Evolutionary conservation across 2,888 invertebrate genomes (phyloP).

Genomic region (Diogma glabrata): DNA sequence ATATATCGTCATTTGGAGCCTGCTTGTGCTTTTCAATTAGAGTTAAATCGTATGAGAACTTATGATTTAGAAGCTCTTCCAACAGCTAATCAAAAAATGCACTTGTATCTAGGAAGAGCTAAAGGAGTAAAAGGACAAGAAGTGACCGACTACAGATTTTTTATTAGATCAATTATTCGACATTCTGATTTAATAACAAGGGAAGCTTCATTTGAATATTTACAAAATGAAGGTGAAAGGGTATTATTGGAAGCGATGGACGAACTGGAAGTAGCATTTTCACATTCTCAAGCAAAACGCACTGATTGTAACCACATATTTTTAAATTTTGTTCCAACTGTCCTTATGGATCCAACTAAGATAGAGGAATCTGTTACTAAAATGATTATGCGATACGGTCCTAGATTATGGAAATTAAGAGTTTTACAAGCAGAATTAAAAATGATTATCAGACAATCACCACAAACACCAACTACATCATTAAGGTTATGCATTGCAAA

Average conservation of each 20-base stretch:
- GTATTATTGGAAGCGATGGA: slow-evolving; percentile 95
- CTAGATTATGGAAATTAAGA: slow-evolving; percentile 86
- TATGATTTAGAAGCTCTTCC: slow-evolving; percentile 92
- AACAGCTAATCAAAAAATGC: slow-evolving; percentile 97
- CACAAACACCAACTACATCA: slow-evolving; percentile 69
- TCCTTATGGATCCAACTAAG: slow-evolving; percentile 93
- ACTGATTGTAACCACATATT: slow-evolving; percentile 99
- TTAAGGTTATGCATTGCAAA: slow-evolving; percentile 89
- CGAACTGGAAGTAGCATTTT: slow-evolving; percentile 93
- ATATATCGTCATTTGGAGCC: slow-evolving; percentile 97
- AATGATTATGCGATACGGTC: slow-evolving; percentile 95
- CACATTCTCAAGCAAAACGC: slow-evolving; percentile 78
- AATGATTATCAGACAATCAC: slow-evolving; percentile 77
- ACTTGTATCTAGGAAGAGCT: slow-evolving; percentile 88
- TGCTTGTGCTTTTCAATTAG: slow-evolving; percentile 93
- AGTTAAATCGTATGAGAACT: slow-evolving; percentile 87
- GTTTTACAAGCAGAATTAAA: slow-evolving; percentile 95
- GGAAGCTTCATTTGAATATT: slow-evolving; percentile 94
- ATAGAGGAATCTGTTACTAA: slow-evolving; percentile 93
- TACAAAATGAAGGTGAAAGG: slow-evolving; percentile 95
- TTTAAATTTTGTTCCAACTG: slow-evolving; percentile 96
- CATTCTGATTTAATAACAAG: slow-evolving; percentile 90
- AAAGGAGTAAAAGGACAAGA: slow-evolving; percentile 89
- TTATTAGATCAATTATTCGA: slow-evolving; percentile 93
- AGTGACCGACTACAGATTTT: slow-evolving; percentile 92